Evolutionary conservation across 2,797 vertebrate genomes (phyloP).

Genomic region (Odontamblyopus lacepedii): DNA sequence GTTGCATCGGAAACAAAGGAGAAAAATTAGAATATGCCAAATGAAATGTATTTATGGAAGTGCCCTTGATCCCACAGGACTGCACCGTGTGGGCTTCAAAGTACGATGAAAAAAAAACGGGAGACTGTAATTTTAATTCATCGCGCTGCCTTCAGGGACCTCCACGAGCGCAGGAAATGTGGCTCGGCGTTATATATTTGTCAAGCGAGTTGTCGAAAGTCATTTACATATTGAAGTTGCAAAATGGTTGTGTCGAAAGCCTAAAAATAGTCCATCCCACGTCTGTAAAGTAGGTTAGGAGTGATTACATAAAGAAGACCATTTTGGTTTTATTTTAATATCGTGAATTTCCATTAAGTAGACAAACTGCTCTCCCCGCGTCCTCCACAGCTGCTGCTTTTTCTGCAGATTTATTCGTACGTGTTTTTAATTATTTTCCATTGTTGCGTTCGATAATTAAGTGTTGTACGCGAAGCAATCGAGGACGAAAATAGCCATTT

Average conservation of each 20-base stretch:
- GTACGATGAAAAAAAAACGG: constrained; percentile 56
- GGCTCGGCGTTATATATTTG: constrained; percentile 48
- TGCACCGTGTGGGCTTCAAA: constrained; percentile 70
- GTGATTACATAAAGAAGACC: not conserved
- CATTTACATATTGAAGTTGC: constrained; percentile 45
- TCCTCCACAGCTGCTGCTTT: not conserved
- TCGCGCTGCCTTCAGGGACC: constrained; percentile 61
- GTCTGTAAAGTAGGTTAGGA: not conserved
- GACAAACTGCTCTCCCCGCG: not conserved
- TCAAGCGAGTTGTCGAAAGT: constrained; percentile 37
- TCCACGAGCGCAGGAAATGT: constrained; percentile 32
- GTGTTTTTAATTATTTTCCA: not conserved
- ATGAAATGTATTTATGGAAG: constrained; percentile 71
- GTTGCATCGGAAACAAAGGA: constrained; percentile 65
- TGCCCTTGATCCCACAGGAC: constrained; percentile 58
- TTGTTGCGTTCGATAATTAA: not conserved
- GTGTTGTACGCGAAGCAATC: not conserved
- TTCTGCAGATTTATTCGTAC: not conserved
- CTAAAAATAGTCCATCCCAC: constrained; percentile 23
- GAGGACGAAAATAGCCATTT: not conserved
- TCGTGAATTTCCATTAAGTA: not conserved
- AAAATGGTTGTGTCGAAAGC: constrained; percentile 16
- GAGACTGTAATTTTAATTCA: constrained; percentile 69
- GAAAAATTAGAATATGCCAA: constrained; percentile 71
- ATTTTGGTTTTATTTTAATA: not conserved